phyloP scores from a whole-genome alignment of 1,140 invertebrate genomes.

The Macrobrachium rosenbergii region DNA sequence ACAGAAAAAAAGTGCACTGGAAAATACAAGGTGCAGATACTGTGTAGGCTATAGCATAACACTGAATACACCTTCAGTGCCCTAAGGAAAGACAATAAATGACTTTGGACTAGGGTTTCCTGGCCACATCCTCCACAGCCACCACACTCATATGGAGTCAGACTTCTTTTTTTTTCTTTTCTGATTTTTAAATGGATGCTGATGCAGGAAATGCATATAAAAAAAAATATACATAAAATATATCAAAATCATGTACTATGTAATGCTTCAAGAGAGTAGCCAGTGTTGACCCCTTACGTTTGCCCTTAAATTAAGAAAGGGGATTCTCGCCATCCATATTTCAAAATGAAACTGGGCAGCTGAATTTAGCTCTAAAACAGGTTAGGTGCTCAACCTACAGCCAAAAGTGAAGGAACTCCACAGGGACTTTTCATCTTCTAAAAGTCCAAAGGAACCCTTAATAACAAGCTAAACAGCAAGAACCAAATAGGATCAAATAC shows the following conservation, averaged over 20 bases:
- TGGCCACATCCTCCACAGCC: too few species aligned
- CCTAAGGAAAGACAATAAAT: too few species aligned
- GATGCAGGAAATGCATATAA: too few species aligned
- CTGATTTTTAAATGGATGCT: too few species aligned
- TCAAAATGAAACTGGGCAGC: constrained; percentile 57
- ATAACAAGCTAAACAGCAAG: constrained; percentile 48
- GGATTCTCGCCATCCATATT: constrained; percentile 61
- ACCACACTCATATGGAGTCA: too few species aligned
- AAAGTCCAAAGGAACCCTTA: constrained; percentile 59
- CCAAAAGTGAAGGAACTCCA: constrained; percentile 51
- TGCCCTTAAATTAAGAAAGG: not conserved
- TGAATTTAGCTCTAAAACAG: constrained; percentile 43
- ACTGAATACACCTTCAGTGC: too few species aligned
- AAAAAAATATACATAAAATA: too few species aligned
- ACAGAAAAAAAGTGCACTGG: not conserved
- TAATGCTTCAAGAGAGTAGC: not conserved
- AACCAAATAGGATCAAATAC: constrained; percentile 18
- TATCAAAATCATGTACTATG: too few species aligned
- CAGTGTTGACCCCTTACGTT: not conserved
- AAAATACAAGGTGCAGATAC: not conserved
- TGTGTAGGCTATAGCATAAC: too few species aligned
- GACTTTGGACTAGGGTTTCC: too few species aligned
- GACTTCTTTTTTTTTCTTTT: too few species aligned
- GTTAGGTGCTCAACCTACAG: constrained; percentile 55
- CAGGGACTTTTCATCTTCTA: constrained; percentile 39